These are phyloP conservation scores for Pelochelys cantorii DNA, from an alignment of 2,797 vertebrate genomes.

Conservation along the genomic window DNA sequence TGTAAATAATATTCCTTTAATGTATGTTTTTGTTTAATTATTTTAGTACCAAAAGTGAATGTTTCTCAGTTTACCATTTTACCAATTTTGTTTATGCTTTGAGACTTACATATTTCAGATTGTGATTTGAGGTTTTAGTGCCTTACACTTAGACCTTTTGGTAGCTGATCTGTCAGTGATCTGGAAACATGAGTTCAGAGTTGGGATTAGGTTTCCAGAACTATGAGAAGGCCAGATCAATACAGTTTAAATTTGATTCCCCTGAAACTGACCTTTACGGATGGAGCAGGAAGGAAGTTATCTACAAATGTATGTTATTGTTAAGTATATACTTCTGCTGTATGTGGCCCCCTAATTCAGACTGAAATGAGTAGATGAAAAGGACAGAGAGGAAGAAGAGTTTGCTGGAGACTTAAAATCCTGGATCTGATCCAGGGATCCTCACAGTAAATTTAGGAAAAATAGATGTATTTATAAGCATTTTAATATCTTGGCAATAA, in stretches of 20 bases:
- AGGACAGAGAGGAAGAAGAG: background rate
- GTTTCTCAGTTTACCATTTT: background rate
- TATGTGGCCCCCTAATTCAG: background rate
- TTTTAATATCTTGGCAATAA: conserved; percentile 32
- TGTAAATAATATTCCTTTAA: background rate
- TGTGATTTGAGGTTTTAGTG: background rate
- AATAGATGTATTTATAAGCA: background rate
- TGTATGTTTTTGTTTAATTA: background rate
- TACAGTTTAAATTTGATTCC: background rate
- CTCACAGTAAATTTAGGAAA: background rate
- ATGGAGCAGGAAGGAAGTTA: conserved; percentile 8
- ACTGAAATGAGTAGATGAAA: background rate
- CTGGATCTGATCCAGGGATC: conserved; percentile 4
- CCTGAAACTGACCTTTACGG: background rate
- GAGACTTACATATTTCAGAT: background rate
- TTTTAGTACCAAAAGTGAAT: background rate
- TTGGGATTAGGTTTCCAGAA: background rate
- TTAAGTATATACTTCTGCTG: conserved; percentile 5
- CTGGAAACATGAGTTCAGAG: background rate
- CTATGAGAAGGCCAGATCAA: background rate
- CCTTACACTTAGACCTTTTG: background rate
- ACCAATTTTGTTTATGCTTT: background rate
- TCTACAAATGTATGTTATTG: background rate
- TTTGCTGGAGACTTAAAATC: background rate
- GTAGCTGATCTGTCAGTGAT: background rate